These are phyloP conservation scores for Dione juno DNA, from an alignment of 2,888 invertebrate genomes.

Conservation along the genomic window DNA sequence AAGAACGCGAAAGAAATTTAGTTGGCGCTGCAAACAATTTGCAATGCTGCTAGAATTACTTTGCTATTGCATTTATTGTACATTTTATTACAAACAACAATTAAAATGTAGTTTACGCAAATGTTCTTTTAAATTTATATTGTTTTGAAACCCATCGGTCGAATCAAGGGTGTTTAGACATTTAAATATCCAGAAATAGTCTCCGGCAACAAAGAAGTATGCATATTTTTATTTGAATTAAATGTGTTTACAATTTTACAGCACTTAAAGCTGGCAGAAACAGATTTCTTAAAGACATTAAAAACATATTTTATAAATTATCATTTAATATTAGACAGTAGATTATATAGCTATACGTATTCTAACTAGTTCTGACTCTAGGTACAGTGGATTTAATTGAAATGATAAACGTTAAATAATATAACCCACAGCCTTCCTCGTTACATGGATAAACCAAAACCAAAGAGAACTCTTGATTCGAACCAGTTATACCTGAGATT, in stretches of 20 bases:
- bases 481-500: no score
- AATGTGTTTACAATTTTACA: slow-evolving; percentile 24
- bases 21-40: not conserved
- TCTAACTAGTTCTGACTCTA: no score
- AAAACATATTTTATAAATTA: not conserved
- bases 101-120: slow-evolving; percentile 39
- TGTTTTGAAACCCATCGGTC: slow-evolving; percentile 45
- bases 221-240: slow-evolving; percentile 25
- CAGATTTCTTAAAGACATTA: not conserved
- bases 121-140: slow-evolving; percentile 40
- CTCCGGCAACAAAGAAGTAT: slow-evolving; percentile 28
- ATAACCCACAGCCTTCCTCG: no score
- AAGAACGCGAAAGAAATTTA: not conserved
- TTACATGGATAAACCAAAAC: no score
- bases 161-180: slow-evolving; percentile 46
- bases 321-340: no score
- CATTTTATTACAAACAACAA: slow-evolving; percentile 43
- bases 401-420: no score
- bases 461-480: no score
- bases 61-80: slow-evolving; percentile 35
- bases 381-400: no score
- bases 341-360: no score
- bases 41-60: slow-evolving; percentile 13
- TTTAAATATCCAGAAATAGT: slow-evolving; percentile 30
- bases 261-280: not conserved